Percentiles rank a stretch among this genome's conserved stretches.
These are phyloP conservation scores for Sisor rabdophorus DNA, from an alignment of 2,113 vertebrate species.

Conservation along the genomic window DNA sequence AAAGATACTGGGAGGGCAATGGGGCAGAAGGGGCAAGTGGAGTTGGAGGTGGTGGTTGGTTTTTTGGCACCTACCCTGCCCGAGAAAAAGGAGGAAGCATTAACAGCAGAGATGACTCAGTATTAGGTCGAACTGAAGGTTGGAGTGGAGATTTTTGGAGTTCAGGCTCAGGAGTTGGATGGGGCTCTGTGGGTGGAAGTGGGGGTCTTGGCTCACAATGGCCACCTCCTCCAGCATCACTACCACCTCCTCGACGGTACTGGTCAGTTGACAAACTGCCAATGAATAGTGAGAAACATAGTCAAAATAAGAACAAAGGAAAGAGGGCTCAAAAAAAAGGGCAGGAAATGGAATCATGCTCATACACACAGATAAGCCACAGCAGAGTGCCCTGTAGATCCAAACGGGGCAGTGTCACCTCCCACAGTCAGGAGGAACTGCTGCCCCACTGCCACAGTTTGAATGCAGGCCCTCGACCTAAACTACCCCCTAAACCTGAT, in stretches of 20 bases:
- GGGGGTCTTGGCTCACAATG: slow-evolving; percentile 72
- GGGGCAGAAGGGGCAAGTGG: slow-evolving; percentile 63
- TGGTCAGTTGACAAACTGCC: slow-evolving; percentile 90
- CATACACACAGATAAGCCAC: slow-evolving; percentile 73
- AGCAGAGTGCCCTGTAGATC: slow-evolving; percentile 74
- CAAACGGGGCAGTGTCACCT: slow-evolving; percentile 64
- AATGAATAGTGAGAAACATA: slow-evolving; percentile 79
- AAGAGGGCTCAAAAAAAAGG: slow-evolving; percentile 66
- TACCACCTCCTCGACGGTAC: slow-evolving; percentile 79
- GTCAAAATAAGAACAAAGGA: slow-evolving; percentile 70
- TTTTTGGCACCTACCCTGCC: slow-evolving; percentile 84
- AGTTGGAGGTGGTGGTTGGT: slow-evolving; percentile 75
- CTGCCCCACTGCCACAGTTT: slow-evolving; percentile 78
- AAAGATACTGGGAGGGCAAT: slow-evolving; percentile 81
- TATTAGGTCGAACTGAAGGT: slow-evolving; percentile 67
- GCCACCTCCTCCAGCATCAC: slow-evolving; percentile 67
- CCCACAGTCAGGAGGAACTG: slow-evolving; percentile 81
- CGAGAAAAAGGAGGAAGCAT: slow-evolving; percentile 77
- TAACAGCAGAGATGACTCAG: slow-evolving; percentile 73
- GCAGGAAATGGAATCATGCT: slow-evolving; percentile 70
- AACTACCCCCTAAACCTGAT: slow-evolving; percentile 70
- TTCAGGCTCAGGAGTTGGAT: slow-evolving; percentile 67
- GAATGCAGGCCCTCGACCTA: slow-evolving; percentile 66
- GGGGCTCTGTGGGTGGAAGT: slow-evolving; percentile 72
- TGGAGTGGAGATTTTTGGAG: slow-evolving; percentile 72